Percentiles rank a stretch among this genome's conserved stretches.
phyloP scores from a whole-genome alignment of 2,797 vertebrate genomes.

The Scomberomorus guttatus region DNA sequence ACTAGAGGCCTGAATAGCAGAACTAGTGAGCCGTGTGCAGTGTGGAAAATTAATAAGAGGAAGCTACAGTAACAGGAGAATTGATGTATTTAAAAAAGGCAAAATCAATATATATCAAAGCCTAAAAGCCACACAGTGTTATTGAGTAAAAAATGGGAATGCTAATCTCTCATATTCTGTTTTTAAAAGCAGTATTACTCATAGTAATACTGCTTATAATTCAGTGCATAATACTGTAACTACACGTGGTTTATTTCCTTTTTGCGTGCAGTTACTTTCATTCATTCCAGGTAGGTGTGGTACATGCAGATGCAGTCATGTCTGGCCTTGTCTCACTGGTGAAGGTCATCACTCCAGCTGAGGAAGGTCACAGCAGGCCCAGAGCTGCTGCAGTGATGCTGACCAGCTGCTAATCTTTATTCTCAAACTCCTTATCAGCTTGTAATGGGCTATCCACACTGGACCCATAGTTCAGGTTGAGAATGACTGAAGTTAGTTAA shows the following conservation, averaged over 20 bases:
- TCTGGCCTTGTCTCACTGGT: constrained; percentile 43
- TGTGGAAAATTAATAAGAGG: neutral
- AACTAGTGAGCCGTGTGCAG: neutral
- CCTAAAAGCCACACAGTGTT: neutral
- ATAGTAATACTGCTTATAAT: neutral
- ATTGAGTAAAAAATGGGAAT: neutral
- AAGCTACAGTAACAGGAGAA: neutral
- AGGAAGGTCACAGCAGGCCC: constrained; percentile 70
- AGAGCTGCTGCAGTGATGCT: constrained; percentile 35
- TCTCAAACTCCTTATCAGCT: neutral
- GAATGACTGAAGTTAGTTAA: constrained; percentile 25
- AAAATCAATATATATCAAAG: neutral
- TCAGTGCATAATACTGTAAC: neutral
- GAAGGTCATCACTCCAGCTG: constrained; percentile 71
- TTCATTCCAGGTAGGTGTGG: constrained; percentile 23
- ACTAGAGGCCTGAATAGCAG: neutral
- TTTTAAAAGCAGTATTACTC: neutral
- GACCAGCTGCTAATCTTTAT: neutral
- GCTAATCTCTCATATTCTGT: neutral
- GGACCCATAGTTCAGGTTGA: neutral
- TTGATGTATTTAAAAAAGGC: neutral
- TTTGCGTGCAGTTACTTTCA: neutral
- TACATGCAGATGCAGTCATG: constrained; percentile 44
- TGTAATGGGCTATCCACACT: neutral
- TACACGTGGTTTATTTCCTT: neutral